phyloP scores from a whole-genome alignment of 2,888 invertebrate genomes.

The Leucozona laternaria region DNA sequence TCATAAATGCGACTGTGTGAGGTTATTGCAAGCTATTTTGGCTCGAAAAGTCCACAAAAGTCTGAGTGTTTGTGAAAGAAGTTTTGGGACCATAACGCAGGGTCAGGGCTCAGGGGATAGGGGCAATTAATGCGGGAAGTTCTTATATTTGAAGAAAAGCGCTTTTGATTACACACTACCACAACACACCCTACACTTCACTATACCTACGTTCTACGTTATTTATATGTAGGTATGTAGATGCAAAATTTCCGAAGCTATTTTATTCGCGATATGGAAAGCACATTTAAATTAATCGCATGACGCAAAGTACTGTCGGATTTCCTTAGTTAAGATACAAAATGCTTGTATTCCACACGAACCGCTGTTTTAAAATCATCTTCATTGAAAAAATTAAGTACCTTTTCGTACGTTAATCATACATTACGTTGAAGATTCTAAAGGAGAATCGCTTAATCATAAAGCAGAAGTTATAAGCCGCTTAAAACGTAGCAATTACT shows the following conservation, averaged over 20 bases:
- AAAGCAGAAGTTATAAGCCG: too few relatives aligned
- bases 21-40: constrained; percentile 5
- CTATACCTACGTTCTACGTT: not conserved
- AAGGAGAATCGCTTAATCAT: too few relatives aligned
- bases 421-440: too few relatives aligned
- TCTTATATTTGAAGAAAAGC: constrained; percentile 26
- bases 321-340: not conserved
- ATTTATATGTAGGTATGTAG: not conserved
- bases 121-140: not conserved
- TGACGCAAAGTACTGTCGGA: not conserved
- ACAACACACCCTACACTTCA: not conserved
- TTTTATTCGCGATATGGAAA: not conserved
- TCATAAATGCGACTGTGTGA: not conserved
- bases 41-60: constrained; percentile 31
- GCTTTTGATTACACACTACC: constrained; percentile 1
- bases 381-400: not conserved
- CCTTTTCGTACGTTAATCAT: too few relatives aligned
- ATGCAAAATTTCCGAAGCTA: constrained; percentile 31
- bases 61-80: constrained; percentile 11
- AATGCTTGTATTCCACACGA: not conserved
- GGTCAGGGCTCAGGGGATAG: constrained; percentile 30
- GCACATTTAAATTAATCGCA: constrained; percentile 15
- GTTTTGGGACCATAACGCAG: constrained; percentile 36
- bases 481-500: too few relatives aligned
- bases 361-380: too few relatives aligned